Conservation (phyloP, 2,797 vertebrate genomes). For the Kryptopterus vitreolus region DNA sequence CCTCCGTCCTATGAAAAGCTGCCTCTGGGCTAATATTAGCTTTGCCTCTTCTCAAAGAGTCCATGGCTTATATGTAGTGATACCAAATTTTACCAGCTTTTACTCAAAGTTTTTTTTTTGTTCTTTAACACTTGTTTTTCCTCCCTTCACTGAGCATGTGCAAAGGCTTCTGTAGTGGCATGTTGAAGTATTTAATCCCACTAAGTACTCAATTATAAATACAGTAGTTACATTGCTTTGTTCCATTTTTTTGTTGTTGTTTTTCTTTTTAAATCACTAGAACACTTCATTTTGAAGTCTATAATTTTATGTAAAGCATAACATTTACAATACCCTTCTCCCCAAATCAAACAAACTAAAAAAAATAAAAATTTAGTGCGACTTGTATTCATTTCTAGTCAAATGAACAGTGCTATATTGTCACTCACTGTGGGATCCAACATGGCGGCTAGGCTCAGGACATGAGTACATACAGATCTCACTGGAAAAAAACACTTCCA, state of each 20-base stretch:
- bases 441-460: slow-evolving; percentile 49
- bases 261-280: slow-evolving; percentile 25
- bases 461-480: slow-evolving; percentile 20
- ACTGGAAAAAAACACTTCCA: slow-evolving; percentile 60
- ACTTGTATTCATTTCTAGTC: slow-evolving; percentile 41
- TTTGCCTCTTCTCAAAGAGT: slow-evolving; percentile 26
- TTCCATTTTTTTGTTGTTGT: slow-evolving; percentile 32
- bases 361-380: slow-evolving; percentile 61
- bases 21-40: slow-evolving; percentile 19
- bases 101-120: slow-evolving; percentile 17
- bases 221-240: slow-evolving; percentile 67
- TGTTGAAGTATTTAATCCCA: slow-evolving; percentile 34
- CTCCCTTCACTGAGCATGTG: slow-evolving; percentile 32
- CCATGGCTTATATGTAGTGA: slow-evolving; percentile 38
- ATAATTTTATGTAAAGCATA: slow-evolving; percentile 61
- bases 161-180: slow-evolving; percentile 31
- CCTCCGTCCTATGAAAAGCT: not conserved
- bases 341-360: not conserved
- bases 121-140: slow-evolving; percentile 1
- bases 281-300: slow-evolving; percentile 55
- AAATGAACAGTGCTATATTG: slow-evolving; percentile 48
- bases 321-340: slow-evolving; percentile 67
- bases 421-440: slow-evolving; percentile 43
- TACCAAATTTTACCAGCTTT: slow-evolving; percentile 27
- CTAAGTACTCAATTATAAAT: slow-evolving; percentile 64